Conservation (phyloP, 2,797 vertebrate species). For the Sebastes alutus region DNA sequence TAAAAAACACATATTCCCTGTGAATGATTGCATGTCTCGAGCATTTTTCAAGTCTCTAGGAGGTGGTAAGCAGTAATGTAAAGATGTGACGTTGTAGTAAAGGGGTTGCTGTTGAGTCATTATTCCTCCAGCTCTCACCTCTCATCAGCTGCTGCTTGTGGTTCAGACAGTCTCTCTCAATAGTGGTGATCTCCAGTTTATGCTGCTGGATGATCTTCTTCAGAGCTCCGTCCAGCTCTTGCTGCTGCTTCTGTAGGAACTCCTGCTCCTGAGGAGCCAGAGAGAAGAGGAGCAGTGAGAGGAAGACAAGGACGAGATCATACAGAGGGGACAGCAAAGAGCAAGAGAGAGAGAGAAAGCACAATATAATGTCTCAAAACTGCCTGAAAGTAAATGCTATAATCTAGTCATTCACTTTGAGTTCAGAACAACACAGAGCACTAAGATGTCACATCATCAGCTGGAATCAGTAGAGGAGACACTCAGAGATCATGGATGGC, state of each 20-base stretch:
- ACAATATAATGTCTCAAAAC: conserved; percentile 21
- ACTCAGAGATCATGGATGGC: conserved; percentile 69
- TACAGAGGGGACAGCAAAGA: conserved; percentile 40
- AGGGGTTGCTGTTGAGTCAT: neutral
- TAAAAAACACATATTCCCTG: neutral
- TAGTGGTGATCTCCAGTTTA: conserved; percentile 95
- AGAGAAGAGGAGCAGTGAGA: conserved; percentile 32
- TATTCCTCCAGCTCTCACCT: conserved; percentile 79
- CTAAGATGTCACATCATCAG: conserved; percentile 58
- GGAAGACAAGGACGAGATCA: neutral
- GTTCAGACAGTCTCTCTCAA: conserved; percentile 95
- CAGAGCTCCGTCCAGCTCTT: conserved; percentile 93
- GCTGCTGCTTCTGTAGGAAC: conserved; percentile 97
- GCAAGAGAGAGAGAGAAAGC: neutral
- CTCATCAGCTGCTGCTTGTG: conserved; percentile 98
- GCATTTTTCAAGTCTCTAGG: neutral
- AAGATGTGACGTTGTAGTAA: neutral
- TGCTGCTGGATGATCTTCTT: conserved; percentile 99
- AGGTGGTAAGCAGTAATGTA: neutral
- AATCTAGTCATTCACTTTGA: conserved; percentile 40
- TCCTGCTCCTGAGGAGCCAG: conserved; percentile 91
- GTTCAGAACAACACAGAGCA: conserved; percentile 54
- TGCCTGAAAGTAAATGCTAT: conserved; percentile 17
- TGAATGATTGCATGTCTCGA: neutral
- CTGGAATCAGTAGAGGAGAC: conserved; percentile 55